Evolutionary conservation across 1,140 invertebrate genomes (phyloP).

Genomic region (Cyrtorhinus lividipennis): DNA sequence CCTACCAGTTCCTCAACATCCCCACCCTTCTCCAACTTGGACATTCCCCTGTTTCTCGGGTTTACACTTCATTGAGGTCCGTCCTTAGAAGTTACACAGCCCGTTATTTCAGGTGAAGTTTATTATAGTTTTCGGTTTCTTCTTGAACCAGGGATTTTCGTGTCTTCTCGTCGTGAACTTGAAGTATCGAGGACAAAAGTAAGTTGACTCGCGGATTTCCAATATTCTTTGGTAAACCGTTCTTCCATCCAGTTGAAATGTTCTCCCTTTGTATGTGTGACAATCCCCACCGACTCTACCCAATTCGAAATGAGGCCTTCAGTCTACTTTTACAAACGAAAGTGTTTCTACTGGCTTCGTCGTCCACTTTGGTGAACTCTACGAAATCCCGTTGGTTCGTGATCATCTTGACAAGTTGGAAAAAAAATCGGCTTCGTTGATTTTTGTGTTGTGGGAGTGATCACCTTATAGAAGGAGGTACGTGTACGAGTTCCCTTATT

Average conservation of each 20-base stretch:
- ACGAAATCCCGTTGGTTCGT: background rate
- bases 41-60: background rate
- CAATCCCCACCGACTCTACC: constrained; percentile 2
- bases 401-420: too few species aligned
- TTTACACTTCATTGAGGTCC: constrained; percentile 2
- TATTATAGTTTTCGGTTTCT: background rate
- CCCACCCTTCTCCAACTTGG: background rate
- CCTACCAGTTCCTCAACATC: background rate
- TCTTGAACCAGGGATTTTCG: background rate
- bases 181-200: background rate
- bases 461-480: too few species aligned
- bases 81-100: background rate
- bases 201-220: background rate
- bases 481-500: too few species aligned
- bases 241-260: background rate
- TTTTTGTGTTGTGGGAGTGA: too few species aligned
- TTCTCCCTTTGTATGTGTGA: background rate
- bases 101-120: constrained; percentile 3
- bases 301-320: constrained; percentile 1
- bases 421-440: background rate
- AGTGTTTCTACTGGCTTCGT: background rate
- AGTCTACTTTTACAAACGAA: background rate
- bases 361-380: background rate
- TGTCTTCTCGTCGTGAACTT: background rate
- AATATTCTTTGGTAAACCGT: background rate